These are phyloP conservation scores for Channa argus DNA, from an alignment of 2,113 vertebrate genomes.

Conservation along the genomic window DNA sequence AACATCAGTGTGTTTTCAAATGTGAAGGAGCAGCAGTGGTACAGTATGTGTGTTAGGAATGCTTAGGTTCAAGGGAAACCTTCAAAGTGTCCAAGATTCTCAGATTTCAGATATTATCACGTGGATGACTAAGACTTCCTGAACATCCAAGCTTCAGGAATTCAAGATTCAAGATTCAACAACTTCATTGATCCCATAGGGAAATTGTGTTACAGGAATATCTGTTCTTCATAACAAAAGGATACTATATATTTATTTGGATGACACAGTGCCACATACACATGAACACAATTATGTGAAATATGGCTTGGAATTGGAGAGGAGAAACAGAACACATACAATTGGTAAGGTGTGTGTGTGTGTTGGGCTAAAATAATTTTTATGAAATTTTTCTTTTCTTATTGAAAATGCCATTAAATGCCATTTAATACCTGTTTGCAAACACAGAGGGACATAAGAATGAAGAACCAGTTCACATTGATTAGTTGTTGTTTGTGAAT, in stretches of 20 bases:
- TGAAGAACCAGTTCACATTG: no score
- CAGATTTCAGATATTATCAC: no score
- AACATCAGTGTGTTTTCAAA: conserved; percentile 37
- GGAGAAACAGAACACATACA: conserved; percentile 1
- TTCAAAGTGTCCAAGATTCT: no score
- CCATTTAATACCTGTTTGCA: no score
- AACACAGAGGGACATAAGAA: no score
- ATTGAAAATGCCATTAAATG: no score
- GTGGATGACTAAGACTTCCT: no score
- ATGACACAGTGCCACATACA: conserved; percentile 1
- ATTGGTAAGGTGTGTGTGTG: no score
- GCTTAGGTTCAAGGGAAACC: not conserved
- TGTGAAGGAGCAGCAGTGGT: conserved; percentile 29
- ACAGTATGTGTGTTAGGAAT: not conserved
- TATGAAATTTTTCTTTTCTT: no score
- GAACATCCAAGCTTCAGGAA: not conserved
- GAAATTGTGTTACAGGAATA: not conserved
- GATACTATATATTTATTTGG: not conserved
- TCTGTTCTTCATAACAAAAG: not conserved
- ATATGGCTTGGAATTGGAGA: not conserved
- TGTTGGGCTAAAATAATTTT: no score
- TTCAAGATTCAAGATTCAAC: not conserved
- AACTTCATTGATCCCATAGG: no score
- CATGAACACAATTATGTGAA: conserved; percentile 9
- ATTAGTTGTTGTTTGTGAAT: no score